Base-by-base conservation (phyloP, 1,140 invertebrate species). In the Brachionus sp. region DNA sequence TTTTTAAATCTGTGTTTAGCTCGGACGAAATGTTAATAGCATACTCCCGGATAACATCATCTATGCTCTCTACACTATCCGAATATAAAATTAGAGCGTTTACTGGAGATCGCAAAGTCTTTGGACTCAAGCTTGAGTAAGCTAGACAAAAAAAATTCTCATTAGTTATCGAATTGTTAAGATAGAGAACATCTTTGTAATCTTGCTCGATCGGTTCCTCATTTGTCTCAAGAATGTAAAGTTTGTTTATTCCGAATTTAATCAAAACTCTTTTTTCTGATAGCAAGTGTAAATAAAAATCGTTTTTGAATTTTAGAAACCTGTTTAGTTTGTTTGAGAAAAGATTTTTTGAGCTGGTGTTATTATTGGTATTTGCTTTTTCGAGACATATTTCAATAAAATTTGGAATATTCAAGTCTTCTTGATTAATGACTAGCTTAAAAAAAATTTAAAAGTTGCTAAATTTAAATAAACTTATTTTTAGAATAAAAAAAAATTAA, bases 111-210 rank as follows among this genome's bases (percentile, higher is more conserved):
- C 57, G 57, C 29, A n/a, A 1, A 44, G 33, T 23, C 57, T 57
- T 57, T 57, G 19, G 9, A 13, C 33, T 66, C 10, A 7, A n/a
- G 16, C 9, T 62, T 25, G 62, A 37, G 12, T 62, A 80, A 37
- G 77, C 77, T 12, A 80, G 29, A 29, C 77, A 80, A 80, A 80
- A 80, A n/a, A 80, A 80, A n/a, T 80, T 80, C 16, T 80, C 77
- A 33, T 62, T 62, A 23, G 77, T 80, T 12, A 80, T 80, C 5
- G 77, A 80, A 35, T 80, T 80, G 29, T 80, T 80, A 10, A 80
- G 35, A 44, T 80, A 80, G 29, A 80, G 50, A 62, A 80, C 62
- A 66, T 66, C 19, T 57, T 66, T 80, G 23, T 80, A 80, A 12
- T 80, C 50, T 75, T 46, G 39, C 13, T 75, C 70, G 19, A 75